A percentile compares a stretch with the other conserved stretches of the same genome.
Conservation (phyloP, 64 coral and sea anemone species). For the Actinia tenebrosa region DNA sequence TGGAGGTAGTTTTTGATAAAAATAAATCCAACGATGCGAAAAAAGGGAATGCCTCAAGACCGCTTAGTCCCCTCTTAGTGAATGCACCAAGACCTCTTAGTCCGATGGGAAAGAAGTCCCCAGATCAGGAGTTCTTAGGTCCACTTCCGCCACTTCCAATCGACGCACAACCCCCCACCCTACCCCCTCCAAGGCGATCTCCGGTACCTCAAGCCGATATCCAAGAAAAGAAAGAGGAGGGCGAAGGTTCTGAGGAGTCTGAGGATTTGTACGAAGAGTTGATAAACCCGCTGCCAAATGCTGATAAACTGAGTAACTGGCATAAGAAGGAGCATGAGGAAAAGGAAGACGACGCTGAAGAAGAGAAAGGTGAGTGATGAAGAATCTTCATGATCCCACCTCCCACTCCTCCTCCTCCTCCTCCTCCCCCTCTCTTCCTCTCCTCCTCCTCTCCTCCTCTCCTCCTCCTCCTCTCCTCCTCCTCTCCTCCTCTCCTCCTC, state of each 20-base stretch:
- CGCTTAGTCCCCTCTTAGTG: background rate
- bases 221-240: conserved; percentile 21
- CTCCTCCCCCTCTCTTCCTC: no score
- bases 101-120: conserved; percentile 8
- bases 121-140: conserved; percentile 17
- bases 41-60: background rate
- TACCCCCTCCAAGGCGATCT: conserved; percentile 29
- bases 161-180: conserved; percentile 40
- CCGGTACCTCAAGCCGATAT: conserved; percentile 5
- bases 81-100: conserved; percentile 10
- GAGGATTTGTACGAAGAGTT: conserved; percentile 87
- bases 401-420: no score
- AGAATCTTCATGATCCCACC: background rate
- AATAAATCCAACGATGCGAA: conserved; percentile 16
- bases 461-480: no score
- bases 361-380: background rate
- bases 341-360: background rate
- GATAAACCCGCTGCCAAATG: conserved; percentile 18
- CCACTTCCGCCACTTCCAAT: conserved; percentile 44
- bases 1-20: conserved; percentile 31
- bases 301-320: conserved; percentile 36
- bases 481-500: no score
- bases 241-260: conserved; percentile 36
- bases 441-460: no score
- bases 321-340: background rate